phyloP scores from a whole-genome alignment of 2,113 vertebrate genomes.

The Calyptommatus sinebrachiatus region DNA sequence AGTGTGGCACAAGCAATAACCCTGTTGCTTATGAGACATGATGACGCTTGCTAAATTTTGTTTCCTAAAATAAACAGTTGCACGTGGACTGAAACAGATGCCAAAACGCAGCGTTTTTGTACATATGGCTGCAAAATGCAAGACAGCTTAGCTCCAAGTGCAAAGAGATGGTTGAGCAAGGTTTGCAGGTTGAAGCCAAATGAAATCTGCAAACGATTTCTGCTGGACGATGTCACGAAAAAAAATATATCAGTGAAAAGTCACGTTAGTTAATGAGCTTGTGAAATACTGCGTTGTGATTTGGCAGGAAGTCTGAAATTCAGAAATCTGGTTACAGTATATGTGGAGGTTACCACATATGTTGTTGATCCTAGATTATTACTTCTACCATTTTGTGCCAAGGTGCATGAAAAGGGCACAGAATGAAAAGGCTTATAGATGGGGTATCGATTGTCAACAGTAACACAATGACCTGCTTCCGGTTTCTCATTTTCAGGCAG shows the following conservation, averaged over 20 bases:
- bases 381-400: too few relatives aligned
- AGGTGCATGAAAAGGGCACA: too few relatives aligned
- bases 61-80: conserved; percentile 9
- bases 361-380: too few relatives aligned
- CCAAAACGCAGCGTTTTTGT: neutral
- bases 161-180: neutral
- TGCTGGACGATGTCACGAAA: neutral
- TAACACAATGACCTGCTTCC: neutral
- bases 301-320: neutral
- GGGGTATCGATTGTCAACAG: neutral
- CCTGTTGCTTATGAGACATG: neutral
- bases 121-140: neutral
- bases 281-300: neutral
- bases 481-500: too few relatives aligned
- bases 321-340: too few relatives aligned
- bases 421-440: too few relatives aligned
- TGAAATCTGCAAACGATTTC: neutral
- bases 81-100: neutral
- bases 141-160: neutral
- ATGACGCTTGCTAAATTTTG: neutral
- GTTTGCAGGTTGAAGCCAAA: neutral
- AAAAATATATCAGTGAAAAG: neutral
- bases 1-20: neutral
- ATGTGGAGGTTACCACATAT: too few relatives aligned
- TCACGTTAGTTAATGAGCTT: neutral